Evolutionary conservation across 1,140 invertebrate genomes (phyloP), one percentile per base, ranked within the genome.

Genomic region (Psilanteris sp.): DNA sequence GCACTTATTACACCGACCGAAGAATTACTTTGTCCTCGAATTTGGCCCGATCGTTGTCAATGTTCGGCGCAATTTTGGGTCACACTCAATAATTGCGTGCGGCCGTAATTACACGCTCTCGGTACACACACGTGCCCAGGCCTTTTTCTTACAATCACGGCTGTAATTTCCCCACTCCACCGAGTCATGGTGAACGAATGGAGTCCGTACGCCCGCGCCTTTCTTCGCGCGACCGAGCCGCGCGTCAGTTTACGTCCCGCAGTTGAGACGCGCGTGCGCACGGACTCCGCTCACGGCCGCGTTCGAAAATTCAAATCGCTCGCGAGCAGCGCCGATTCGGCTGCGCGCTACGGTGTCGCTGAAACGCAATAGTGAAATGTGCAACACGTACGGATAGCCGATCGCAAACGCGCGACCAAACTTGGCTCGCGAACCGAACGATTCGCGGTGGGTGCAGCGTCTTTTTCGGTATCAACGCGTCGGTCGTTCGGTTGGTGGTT

Each of bases 201-300:
- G 75, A 68, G 67, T 29, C 59, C 37, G 70, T 62, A 81, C 84
- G 82, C 83, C 81, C 83, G 84, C 83, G 80, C 83, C 85, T 87
- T 86, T 86, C 85, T 84, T 86, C 81, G 79, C 77, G 80, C 78
- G 72, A 72, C 77, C 72, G 39, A 55, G 72, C 77, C 79, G 76
- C 79, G 77, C 81, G 81, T 85, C 82, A 87, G 84, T 87, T 83
- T 68, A 79, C 77, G 81, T 79, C 77, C 79, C 77, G 57, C 79
- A 15, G 18, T 61, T 46, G 11, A 24, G 55, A 36, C 36, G 31
- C 44, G 37, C 78, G 77, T 78, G 54, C 34, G 36, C 48, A 13
- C 15, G n/a, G n/a, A n/a, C n/a, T 10, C 16, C 29, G 10, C 8
- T 52, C 31, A 10, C 3, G 1, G 1, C 4, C n/a, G 5, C 76